phyloP scores from a whole-genome alignment of 1,140 invertebrate genomes.

The Pentalonia nigronervosa region DNA sequence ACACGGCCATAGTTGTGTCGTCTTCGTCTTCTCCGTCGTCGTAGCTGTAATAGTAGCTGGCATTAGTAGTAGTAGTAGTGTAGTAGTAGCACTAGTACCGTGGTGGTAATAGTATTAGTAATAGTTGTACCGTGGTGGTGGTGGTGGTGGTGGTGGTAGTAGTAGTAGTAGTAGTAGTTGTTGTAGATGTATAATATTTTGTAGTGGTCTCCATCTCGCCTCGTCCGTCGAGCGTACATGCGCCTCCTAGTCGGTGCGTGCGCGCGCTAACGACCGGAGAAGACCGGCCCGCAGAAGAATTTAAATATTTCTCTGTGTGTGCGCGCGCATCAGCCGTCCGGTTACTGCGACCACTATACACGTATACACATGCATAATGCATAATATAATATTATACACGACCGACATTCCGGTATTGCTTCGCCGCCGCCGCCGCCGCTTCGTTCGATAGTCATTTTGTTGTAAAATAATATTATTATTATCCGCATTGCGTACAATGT shows the following conservation, averaged over 20 bases:
- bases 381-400: slow-evolving; percentile 24
- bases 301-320: slow-evolving; percentile 39
- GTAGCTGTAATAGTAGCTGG: too few species aligned
- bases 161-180: neutral
- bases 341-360: neutral
- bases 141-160: too few species aligned
- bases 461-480: slow-evolving; percentile 37
- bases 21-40: neutral
- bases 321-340: neutral
- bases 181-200: neutral
- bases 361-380: neutral
- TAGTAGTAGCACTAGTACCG: too few species aligned
- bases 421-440: neutral
- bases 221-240: neutral
- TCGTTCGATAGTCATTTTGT: slow-evolving; percentile 9
- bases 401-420: slow-evolving; percentile 45
- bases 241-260: neutral
- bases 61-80: too few species aligned
- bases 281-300: neutral
- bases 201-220: neutral
- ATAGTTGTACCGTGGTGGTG: neutral
- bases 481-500: neutral
- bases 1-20: neutral
- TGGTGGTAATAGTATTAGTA: neutral
- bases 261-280: neutral